Evolutionary conservation across 2,888 invertebrate genomes (phyloP), one percentile per base, ranked within the genome.

Genomic region (Poecilus cupreus): DNA sequence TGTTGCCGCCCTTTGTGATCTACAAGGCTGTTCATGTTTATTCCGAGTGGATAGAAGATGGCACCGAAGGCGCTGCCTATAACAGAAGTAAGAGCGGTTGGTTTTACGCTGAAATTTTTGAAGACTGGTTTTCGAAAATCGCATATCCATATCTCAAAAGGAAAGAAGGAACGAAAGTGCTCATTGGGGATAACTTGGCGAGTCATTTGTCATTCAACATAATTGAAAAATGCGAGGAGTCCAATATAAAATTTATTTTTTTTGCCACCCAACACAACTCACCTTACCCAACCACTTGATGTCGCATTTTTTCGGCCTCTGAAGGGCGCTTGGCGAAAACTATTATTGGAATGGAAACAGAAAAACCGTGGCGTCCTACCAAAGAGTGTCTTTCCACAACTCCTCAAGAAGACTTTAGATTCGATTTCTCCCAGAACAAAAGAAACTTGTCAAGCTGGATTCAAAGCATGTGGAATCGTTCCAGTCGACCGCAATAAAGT

Each of bases 21-120:
- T 89, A 89, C 83, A 90, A 89, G 84, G 85, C 88, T 0, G 84
- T 85, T 78, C 78, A 88, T 82, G 51, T 90, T 11, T 88, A 87
- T 84, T 82, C 86, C 49, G 86, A 87, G 6, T 90, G 90, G 89
- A 86, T 84, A 3, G 83, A 84, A 83, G 86, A 87, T 68, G 90
- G 89, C 8, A 89, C 88, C 13, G 16, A 64, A 76, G 83, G 85
- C 60, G 57, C 86, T 81, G 68, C 87, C 3, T 90, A 88, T 83
- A 89, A 88, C 83, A 32, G 88, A 1, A 86, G 87, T 1, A 82
- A 82, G 68, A 86, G 86, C 57, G 89, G 88, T 1, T 89, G 88
- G 88, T 87, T 89, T 82, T 88, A 88, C 81, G 43, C 82, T 0
- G 83, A 64, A 2, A 84, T 83, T 3, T 88, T 88, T 84, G 85